Base-by-base conservation (phyloP, 2,797 vertebrate species). In the Tiaroga cobitis region DNA sequence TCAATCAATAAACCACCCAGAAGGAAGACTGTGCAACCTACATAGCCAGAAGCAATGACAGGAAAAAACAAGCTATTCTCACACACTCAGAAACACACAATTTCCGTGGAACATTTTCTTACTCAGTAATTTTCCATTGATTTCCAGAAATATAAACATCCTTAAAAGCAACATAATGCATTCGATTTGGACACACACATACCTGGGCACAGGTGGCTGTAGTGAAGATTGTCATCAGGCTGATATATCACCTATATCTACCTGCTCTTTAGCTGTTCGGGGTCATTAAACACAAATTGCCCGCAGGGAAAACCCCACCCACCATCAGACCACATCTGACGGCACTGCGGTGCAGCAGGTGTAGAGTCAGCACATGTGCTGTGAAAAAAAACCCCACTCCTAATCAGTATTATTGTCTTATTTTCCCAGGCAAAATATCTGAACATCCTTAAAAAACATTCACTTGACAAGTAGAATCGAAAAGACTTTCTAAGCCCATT, bases 281-380 rank as follows among this genome's bases (percentile, higher is more conserved):
- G 82, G 82, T 83, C 82, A 83, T 83, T 83, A 83, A 83, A 68
- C 82, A 76, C 74, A 68, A 83, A 83, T 76, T 76, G 61, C 34
- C 72, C 3, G n/a, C 32, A 56, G 73, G 46, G n/a, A 68, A 83
- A 68, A 77, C 61, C 56, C 9, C 82, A 67, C 82, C 82, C 72
- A 83, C 72, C 43, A 76, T 49, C 72, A 76, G 67, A 83, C 43
- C 26, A 37, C 59, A 83, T 77, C n/a, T 76, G 46, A 83, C 34
- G 41, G 34, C 73, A 77, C 73, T 68, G 73, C 46, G 19, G 61
- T 32, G 6, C 59, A 83, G 81, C 81, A 75, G 43, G 72, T 83
- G 81, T 51, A 29, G 70, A 51, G 59, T 83, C 72, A 76, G 81
- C 72, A 75, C 4, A 67, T 68, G 49, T 68, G 72, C 32, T 15